Evolutionary conservation across 2,888 invertebrate genomes (phyloP).

Genomic region (Branchellion lobata): DNA sequence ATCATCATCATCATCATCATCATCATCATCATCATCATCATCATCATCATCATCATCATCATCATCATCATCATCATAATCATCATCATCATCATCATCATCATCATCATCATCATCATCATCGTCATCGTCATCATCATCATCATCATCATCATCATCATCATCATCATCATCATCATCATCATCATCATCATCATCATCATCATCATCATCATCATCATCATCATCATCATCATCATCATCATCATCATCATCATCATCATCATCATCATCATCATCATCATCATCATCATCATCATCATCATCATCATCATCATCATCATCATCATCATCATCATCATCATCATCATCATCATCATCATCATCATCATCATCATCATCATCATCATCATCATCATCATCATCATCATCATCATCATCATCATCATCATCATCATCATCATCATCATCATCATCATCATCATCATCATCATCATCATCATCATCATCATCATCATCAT

Average conservation of each 20-base stretch:
- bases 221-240: conserved; percentile 29
- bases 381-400: too few species aligned
- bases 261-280: conserved; percentile 23
- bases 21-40: conserved; percentile 23
- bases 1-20: conserved; percentile 27
- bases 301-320: conserved; percentile 19
- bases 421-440: conserved; percentile 13
- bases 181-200: conserved; percentile 19
- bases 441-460: conserved; percentile 31
- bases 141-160: neutral
- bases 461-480: conserved; percentile 20
- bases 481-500: neutral
- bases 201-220: conserved; percentile 29
- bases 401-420: conserved; percentile 25
- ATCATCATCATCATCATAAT: neutral
- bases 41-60: conserved; percentile 23
- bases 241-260: conserved; percentile 24
- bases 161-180: conserved; percentile 32
- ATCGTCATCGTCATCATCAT: neutral
- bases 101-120: conserved; percentile 3
- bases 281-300: conserved; percentile 26
- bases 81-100: conserved; percentile 24
- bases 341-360: conserved; percentile 18
- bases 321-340: conserved; percentile 14
- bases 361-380: conserved; percentile 6